These are phyloP conservation scores for Pachymerium ferrugineum DNA, from an alignment of 2,888 invertebrate species.

Conservation along the genomic window DNA sequence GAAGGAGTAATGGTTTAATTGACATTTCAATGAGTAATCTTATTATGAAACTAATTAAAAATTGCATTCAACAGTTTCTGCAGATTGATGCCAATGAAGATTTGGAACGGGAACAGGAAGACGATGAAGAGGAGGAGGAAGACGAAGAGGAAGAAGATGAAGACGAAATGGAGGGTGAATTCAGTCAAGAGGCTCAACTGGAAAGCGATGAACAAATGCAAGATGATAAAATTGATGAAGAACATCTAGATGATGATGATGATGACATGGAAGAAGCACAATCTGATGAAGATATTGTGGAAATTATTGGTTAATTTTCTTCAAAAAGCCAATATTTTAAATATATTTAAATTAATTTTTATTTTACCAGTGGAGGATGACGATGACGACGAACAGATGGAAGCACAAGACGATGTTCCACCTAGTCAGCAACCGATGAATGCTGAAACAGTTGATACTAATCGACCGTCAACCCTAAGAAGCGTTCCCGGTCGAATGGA, in stretches of 20 bases:
- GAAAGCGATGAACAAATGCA: slow-evolving; percentile 34
- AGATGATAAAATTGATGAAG: slow-evolving; percentile 37
- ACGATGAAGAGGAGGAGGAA: slow-evolving; percentile 36
- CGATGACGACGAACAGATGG: slow-evolving; percentile 28
- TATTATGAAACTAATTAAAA: background rate
- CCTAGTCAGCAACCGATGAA: background rate
- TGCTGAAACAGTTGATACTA: background rate
- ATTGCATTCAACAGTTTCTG: background rate
- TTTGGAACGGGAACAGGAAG: slow-evolving; percentile 36
- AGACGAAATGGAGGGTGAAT: slow-evolving; percentile 36
- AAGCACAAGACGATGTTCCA: background rate
- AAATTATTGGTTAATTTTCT: slow-evolving; percentile 32
- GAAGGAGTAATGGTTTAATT: background rate
- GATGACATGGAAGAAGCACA: slow-evolving; percentile 38
- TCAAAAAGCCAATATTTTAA: background rate
- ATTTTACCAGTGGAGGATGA: background rate
- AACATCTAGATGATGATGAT: slow-evolving; percentile 39
- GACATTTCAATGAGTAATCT: background rate
- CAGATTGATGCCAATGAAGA: background rate
- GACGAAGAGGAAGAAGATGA: slow-evolving; percentile 37
- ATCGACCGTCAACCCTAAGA: slow-evolving; percentile 10
- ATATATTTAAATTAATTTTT: background rate
- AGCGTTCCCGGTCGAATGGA: slow-evolving; percentile 35
- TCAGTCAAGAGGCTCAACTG: background rate
- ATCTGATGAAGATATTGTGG: slow-evolving; percentile 36